phyloP scores from a whole-genome alignment of 30 jellyfish, hydroid and myxozoan genomes.

The Hydra vulgaris region DNA sequence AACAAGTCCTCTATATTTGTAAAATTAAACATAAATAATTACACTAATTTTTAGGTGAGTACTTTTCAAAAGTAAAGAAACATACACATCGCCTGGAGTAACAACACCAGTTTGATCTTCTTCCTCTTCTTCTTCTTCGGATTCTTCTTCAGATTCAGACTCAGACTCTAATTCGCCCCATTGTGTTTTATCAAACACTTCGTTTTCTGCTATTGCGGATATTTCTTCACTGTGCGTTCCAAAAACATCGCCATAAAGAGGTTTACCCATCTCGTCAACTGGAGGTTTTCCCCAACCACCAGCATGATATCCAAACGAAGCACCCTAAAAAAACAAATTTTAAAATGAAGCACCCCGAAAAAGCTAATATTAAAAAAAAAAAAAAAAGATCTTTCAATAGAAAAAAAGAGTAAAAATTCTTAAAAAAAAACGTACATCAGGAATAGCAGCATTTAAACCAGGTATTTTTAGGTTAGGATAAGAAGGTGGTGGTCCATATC shows the following conservation, averaged over 20 bases:
- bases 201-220: constrained; percentile 53
- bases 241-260: constrained; percentile 98
- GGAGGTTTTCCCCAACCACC: constrained; percentile 99
- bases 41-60: background rate
- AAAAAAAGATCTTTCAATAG: background rate
- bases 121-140: constrained; percentile 76
- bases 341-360: background rate
- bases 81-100: constrained; percentile 98
- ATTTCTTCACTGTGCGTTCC: constrained; percentile 77
- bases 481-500: constrained; percentile 99
- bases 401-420: no score
- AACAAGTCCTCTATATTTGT: constrained; percentile 56
- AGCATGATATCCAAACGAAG: constrained; percentile 99
- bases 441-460: constrained; percentile 99
- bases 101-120: constrained; percentile 91
- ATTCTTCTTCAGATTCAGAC: constrained; percentile 71
- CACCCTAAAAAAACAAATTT: constrained; percentile 60
- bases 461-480: constrained; percentile 95
- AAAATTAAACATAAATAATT: background rate
- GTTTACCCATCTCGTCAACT: constrained; percentile 97
- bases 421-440: constrained; percentile 73
- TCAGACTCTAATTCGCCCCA: constrained; percentile 99
- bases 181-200: constrained; percentile 71
- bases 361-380: background rate
- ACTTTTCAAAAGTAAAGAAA: no score